Evolutionary conservation across 2,797 vertebrate genomes (phyloP), one percentile per base, ranked within the genome.

Genomic region (Myiotriccus ornatus): DNA sequence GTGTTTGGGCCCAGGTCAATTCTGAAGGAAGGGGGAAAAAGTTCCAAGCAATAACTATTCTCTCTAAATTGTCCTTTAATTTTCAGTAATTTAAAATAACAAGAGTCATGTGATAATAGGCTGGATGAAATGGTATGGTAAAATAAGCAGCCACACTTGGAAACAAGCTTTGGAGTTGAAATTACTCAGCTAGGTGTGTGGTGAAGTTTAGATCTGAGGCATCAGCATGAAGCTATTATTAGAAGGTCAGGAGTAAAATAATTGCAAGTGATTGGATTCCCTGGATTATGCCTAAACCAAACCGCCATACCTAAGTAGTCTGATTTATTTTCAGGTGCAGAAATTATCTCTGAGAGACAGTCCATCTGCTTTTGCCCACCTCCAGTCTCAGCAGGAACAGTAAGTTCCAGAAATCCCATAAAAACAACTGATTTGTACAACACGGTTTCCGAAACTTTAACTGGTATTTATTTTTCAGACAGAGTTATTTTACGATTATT

Each of bases 401-500:
- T n/a, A 65, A 85, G 74, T 93, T 93, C 84, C 77, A 84, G 60
- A 91, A 95, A 86, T 43, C 82, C 65, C 67, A 22, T 56, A 41
- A 84, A 87, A 91, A 21, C 3, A 6, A 73, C 44, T 76, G 37
- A 39, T 94, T 93, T 96, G 85, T 2, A 3, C 71, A 94, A 93
- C 74, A 60, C 1, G 6, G 28, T 95, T 94, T 94, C 78, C 90
- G 87, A 83, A 91, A 83, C 60, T 64, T 83, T 56, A 68, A 84
- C 67, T 10, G 2, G n/a, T 56, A 10, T 60, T 82, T 84, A 70
- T 94, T 93, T 91, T 84, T 71, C 88, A 82, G 67, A 77, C 47
- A 28, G 81, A 93, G 80, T 88, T 96, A 91, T 95, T 96, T 94
- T 90, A 74, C 94, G 93, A 77, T 84, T 83, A 37, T 77, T 94